Conservation (phyloP, 2,113 vertebrate species). For the Setophaga kirtlandii region DNA sequence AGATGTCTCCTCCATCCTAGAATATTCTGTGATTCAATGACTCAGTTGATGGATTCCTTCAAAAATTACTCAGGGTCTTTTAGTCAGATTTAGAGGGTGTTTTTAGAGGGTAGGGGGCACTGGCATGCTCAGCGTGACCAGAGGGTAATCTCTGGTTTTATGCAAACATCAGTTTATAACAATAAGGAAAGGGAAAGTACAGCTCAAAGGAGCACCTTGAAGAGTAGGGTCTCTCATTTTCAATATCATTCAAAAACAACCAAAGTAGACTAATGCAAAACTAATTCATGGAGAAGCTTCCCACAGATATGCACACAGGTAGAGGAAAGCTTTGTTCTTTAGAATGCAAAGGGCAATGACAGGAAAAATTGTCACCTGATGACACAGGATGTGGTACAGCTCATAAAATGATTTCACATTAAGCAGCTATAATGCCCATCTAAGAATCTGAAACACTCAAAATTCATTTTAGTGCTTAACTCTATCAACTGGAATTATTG, state of each 20-base stretch:
- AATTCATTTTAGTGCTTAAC: background rate
- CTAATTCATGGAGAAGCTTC: background rate
- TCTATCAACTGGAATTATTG: background rate
- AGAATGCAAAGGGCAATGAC: background rate
- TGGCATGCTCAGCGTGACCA: background rate
- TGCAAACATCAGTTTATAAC: background rate
- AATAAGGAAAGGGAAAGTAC: background rate
- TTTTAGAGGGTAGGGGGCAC: background rate
- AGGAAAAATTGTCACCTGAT: background rate
- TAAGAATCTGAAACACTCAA: background rate
- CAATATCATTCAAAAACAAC: background rate
- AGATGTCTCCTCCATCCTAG: background rate
- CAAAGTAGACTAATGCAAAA: background rate
- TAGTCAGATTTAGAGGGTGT: background rate
- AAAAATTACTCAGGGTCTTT: background rate
- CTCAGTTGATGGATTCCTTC: background rate
- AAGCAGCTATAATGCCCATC: background rate
- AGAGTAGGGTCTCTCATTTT: background rate
- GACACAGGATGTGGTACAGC: background rate
- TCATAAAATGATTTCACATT: background rate
- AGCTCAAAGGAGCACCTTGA: background rate
- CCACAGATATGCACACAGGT: background rate
- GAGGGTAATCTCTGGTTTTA: background rate
- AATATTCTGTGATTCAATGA: background rate
- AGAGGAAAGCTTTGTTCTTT: background rate